Percentiles rank a stretch among this genome's conserved stretches.
These are phyloP conservation scores for Fringilla coelebs DNA, from an alignment of 2,797 vertebrate genomes.

Conservation along the genomic window DNA sequence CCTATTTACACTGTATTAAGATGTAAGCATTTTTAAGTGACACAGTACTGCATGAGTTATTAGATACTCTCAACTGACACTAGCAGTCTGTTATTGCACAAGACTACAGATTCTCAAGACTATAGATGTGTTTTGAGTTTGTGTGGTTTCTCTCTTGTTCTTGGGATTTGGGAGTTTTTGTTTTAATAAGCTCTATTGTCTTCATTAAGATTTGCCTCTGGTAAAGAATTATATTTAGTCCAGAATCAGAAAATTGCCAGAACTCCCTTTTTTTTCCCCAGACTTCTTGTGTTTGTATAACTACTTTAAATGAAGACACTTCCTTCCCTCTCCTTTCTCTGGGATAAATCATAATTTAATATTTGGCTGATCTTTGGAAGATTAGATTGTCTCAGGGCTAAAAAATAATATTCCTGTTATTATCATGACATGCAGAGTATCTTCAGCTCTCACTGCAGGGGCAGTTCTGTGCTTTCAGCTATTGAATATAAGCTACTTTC, in stretches of 20 bases:
- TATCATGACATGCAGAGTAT: neutral
- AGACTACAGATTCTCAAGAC: neutral
- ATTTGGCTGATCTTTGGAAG: neutral
- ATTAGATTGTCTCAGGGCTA: constrained; percentile 5
- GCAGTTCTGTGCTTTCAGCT: neutral
- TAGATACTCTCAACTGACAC: neutral
- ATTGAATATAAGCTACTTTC: neutral
- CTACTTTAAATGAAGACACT: neutral
- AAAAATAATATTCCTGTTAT: neutral
- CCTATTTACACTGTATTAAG: neutral
- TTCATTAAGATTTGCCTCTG: neutral
- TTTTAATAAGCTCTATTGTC: neutral
- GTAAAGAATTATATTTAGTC: neutral
- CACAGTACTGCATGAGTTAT: neutral
- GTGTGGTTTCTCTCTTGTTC: neutral
- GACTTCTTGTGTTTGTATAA: neutral
- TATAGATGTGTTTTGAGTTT: neutral
- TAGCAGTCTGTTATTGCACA: neutral
- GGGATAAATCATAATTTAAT: neutral
- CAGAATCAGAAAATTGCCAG: neutral
- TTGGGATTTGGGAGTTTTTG: neutral
- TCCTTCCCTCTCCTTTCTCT: neutral
- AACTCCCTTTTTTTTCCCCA: neutral
- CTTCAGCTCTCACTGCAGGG: neutral
- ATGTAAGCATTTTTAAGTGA: neutral